A percentile compares a stretch with the other conserved stretches of the same genome.
phyloP scores from a whole-genome alignment of 2,888 invertebrate genomes.

The Ischnus inquisitorius region DNA sequence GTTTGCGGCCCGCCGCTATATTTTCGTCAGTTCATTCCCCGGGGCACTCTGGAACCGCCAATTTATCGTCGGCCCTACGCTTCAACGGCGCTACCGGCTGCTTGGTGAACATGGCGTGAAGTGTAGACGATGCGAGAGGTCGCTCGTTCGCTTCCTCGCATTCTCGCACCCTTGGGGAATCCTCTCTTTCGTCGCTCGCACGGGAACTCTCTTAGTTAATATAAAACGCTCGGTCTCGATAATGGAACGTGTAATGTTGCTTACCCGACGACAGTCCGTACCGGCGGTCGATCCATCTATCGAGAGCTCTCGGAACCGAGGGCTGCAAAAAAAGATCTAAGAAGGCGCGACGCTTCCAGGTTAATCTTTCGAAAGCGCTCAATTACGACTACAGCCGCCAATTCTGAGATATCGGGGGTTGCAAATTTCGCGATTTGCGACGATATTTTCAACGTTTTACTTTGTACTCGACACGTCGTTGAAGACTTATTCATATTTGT shows the following conservation, averaged over 20 bases:
- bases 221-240: conserved; percentile 48
- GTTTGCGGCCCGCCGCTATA: conserved; percentile 83
- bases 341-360: no score
- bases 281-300: conserved; percentile 5
- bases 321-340: no score
- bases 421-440: no score
- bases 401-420: no score
- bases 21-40: conserved; percentile 83
- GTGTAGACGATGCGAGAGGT: conserved; percentile 20
- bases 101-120: conserved; percentile 18
- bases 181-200: conserved; percentile 18
- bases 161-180: conserved; percentile 34
- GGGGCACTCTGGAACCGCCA: conserved; percentile 80
- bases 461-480: no score
- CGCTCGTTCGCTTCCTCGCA: conserved; percentile 43
- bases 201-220: conserved; percentile 44
- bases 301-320: no score
- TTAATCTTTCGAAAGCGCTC: no score
- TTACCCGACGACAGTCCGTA: background rate
- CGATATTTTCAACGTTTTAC: no score
- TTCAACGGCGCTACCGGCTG: conserved; percentile 58
- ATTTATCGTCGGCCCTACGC: conserved; percentile 79
- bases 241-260: conserved; percentile 38
- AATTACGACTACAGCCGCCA: no score
- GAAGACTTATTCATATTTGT: no score